Evolutionary conservation across 2,888 invertebrate species (phyloP).

Genomic region (Pandemis corylana): DNA sequence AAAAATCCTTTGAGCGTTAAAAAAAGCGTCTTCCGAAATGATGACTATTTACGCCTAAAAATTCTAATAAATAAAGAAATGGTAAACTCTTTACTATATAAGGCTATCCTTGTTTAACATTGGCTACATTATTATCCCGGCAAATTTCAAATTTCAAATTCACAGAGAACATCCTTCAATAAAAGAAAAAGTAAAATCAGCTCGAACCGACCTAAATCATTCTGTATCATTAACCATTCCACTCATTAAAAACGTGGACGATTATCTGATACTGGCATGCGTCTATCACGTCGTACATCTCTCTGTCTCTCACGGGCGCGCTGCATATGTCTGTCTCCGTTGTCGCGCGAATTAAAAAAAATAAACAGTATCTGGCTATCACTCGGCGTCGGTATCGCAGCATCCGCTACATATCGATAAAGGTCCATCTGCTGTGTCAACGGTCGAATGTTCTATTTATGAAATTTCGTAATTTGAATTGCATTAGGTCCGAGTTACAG

Average conservation of each 20-base stretch:
- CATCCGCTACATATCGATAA: conserved; percentile 56
- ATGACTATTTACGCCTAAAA: too few relatives aligned
- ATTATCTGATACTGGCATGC: conserved; percentile 65
- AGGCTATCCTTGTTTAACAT: too few relatives aligned
- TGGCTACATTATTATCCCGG: too few relatives aligned
- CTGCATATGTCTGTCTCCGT: conserved; percentile 51
- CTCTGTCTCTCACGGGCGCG: conserved; percentile 55
- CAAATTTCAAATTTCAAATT: neutral
- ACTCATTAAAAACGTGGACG: conserved; percentile 39
- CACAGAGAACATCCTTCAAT: neutral
- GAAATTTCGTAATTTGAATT: conserved; percentile 36
- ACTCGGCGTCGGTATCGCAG: conserved; percentile 32
- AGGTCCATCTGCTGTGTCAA: conserved; percentile 69
- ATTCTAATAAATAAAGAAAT: too few relatives aligned
- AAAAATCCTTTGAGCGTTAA: too few relatives aligned
- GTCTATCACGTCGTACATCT: conserved; percentile 67
- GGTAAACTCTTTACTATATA: too few relatives aligned
- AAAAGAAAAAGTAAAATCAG: neutral
- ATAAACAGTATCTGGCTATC: conserved; percentile 54
- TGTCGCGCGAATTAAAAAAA: conserved; percentile 70
- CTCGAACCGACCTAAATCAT: conserved; percentile 22
- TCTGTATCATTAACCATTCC: conserved; percentile 36
- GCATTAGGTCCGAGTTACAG: neutral
- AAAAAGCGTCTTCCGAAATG: too few relatives aligned
- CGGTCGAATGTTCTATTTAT: conserved; percentile 57